Conservation (phyloP, 1,140 invertebrate species). For the Phymorhynchus buccinoides region DNA sequence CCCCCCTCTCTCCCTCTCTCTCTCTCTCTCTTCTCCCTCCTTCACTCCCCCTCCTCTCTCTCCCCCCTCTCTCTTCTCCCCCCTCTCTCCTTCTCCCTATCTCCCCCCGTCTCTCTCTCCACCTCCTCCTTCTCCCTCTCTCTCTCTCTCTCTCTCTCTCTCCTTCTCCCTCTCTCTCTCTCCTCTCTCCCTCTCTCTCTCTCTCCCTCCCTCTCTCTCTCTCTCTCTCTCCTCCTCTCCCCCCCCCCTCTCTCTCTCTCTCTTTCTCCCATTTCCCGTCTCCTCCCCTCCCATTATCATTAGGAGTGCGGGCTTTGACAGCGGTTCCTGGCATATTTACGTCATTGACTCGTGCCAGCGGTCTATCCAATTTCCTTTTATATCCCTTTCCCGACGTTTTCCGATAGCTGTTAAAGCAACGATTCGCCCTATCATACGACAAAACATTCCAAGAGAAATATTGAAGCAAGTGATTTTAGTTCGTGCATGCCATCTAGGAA, state of each 20-base stretch:
- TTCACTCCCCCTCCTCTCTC: background rate
- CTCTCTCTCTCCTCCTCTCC: background rate
- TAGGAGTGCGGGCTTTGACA: too few species aligned
- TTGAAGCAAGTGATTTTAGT: too few species aligned
- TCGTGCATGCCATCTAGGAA: too few species aligned
- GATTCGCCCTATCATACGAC: too few species aligned
- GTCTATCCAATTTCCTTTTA: too few species aligned
- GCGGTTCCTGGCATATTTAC: too few species aligned
- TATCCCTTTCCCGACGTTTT: too few species aligned
- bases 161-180: background rate
- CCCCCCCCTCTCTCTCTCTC: background rate
- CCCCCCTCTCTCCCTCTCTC: conserved; percentile 22
- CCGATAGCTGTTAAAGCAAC: too few species aligned
- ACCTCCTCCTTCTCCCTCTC: background rate
- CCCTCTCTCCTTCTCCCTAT: background rate
- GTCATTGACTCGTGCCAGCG: too few species aligned
- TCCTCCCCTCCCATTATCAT: too few species aligned
- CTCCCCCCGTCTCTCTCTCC: conserved; percentile 4
- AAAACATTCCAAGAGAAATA: too few species aligned
- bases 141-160: background rate
- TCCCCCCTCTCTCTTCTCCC: background rate
- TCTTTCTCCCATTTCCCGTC: background rate
- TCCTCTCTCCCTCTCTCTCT: background rate
- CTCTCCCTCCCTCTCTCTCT: background rate
- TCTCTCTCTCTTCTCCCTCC: background rate